Percentiles rank a stretch among this genome's conserved stretches.
Conservation (phyloP, 2,888 invertebrate species). For the Eilema sororculum region DNA sequence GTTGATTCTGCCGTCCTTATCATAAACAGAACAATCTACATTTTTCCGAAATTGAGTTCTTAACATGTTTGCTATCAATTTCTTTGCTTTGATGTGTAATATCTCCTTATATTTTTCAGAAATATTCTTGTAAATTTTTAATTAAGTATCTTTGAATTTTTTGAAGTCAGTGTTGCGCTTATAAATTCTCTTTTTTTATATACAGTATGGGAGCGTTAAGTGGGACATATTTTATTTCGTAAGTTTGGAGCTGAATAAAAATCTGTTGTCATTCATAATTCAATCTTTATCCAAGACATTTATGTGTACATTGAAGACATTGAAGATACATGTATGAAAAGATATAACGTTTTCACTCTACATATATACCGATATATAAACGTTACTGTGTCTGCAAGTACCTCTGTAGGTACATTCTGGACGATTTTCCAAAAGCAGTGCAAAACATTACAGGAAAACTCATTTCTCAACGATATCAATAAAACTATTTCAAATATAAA, state of each 20-base stretch:
- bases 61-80: background rate
- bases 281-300: too few species aligned
- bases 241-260: too few species aligned
- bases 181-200: too few species aligned
- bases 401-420: background rate
- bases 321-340: too few species aligned
- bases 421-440: background rate
- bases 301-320: too few species aligned
- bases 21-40: slow-evolving; percentile 1
- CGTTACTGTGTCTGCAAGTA: too few species aligned
- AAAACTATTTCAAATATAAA: slow-evolving; percentile 8
- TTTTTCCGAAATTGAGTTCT: background rate
- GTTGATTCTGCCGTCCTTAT: background rate
- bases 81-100: background rate
- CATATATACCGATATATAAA: too few species aligned
- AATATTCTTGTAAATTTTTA: background rate
- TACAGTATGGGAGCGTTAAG: too few species aligned
- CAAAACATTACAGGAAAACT: slow-evolving; percentile 13
- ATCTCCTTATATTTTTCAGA: background rate
- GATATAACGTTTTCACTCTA: too few species aligned
- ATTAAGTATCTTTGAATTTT: background rate
- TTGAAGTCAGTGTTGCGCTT: too few species aligned
- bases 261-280: too few species aligned
- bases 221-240: too few species aligned
- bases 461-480: slow-evolving; percentile 19